Base-by-base conservation (phyloP, 2,888 invertebrate genomes). In the Cryptocheilus praepositus region DNA sequence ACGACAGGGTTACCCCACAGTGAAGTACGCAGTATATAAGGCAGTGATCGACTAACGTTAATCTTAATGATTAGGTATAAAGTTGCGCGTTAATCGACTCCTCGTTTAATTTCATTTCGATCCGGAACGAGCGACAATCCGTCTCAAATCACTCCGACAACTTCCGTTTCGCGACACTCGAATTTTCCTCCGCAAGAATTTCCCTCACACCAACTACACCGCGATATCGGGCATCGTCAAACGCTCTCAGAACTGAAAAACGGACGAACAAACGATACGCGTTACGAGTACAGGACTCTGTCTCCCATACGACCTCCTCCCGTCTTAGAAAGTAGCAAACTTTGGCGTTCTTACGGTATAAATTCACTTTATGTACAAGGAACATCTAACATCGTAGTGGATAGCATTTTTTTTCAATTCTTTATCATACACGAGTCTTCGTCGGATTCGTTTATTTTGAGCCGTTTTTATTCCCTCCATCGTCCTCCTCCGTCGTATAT, bases 291-390 rank as follows among this genome's bases (percentile, higher is more conserved):
- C 69, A 65, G 56, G 67, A 74, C 62, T 58, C 8, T 57, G n/a
- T 15, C n/a, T 28, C 13, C 16, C 15, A 11, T 11, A 4, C 13
- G n/a, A 16, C n/a, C 19, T 44, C 15, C 19, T 43, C 28, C n/a
- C 60, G 64, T 73, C 78, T 80, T 81, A 84, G 66, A 78, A 82
- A 81, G 77, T 83, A 81, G 78, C 79, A 81, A 85, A 82, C 74
- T 63, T 81, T 81, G 80, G 79, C 82, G 81, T 76, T 55, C 73
- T 83, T 82, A 83, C 69, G 64, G 79, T 82, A 83, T 81, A 81
- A 83, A 82, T 81, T 83, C 77, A 76, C 69, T 68, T 81, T 82
- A 85, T 85, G 80, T 86, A 85, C 85, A 85, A 83, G 83, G 84
- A 85, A 85, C 85, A 84, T 85, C 85, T 84, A 85, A 85, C 82